phyloP scores from a whole-genome alignment of 2,888 invertebrate species.

The Patella pellucida region DNA sequence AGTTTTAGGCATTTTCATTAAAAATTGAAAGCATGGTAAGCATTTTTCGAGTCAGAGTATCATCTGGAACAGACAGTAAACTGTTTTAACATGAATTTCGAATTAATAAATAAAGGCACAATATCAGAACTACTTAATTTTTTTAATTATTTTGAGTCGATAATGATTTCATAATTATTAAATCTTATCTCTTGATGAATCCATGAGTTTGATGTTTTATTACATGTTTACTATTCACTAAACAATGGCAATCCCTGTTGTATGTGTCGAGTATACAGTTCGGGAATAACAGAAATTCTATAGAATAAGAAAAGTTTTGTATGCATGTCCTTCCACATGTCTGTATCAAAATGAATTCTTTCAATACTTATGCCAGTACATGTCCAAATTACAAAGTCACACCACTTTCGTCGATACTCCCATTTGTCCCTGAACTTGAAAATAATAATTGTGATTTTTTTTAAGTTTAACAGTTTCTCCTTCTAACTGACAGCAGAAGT shows the following conservation, averaged over 20 bases:
- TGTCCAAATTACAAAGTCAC: conserved; percentile 13
- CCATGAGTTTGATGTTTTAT: too few species aligned
- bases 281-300: not conserved
- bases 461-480: not conserved
- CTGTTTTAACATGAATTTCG: too few species aligned
- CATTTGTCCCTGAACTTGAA: conserved; percentile 12
- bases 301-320: not conserved
- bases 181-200: too few species aligned
- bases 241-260: not conserved
- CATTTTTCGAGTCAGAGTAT: too few species aligned
- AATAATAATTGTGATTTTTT: not conserved
- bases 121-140: too few species aligned
- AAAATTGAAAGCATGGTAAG: too few species aligned
- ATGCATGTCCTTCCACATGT: not conserved
- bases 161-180: too few species aligned
- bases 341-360: not conserved
- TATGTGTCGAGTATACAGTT: not conserved
- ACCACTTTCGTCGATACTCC: conserved; percentile 5
- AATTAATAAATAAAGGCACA: too few species aligned
- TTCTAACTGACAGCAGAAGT: not conserved
- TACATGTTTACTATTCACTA: not conserved
- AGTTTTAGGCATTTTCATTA: too few species aligned
- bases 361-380: not conserved
- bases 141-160: too few species aligned
- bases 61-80: too few species aligned